Evolutionary conservation across 1,140 invertebrate species (phyloP), one percentile per base, ranked within the genome.

Genomic region (Nylanderia fulva): DNA sequence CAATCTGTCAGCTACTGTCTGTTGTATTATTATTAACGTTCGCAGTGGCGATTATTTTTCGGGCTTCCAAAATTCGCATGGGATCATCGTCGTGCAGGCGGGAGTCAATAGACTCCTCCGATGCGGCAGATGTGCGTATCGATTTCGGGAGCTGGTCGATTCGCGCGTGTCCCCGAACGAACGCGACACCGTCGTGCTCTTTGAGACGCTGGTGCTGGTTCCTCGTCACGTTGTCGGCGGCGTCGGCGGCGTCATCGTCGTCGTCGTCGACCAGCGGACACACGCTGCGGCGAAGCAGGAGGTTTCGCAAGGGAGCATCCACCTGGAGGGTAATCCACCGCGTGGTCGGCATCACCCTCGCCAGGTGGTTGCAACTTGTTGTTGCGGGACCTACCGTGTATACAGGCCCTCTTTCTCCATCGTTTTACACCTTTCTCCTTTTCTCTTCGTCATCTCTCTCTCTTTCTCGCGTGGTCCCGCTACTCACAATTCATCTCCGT

Each of bases 351-450:
- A 85, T 84, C 84, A 88, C 84, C 90, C 87, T 92, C 90, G 91
- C 92, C 92, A 93, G 93, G 92, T 93, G 93, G 92, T 91, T 93
- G 90, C 92, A 93, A 93, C 93, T 93, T 93, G 92, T 92, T 92
- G 89, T 93, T 88, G 90, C 89, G 84, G 85, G 83, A 86, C 86
- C 89, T n/a, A n/a, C 87, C 84, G 84, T 79, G 82, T 4, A 88
- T 89, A 86, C 63, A 48, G 86, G 85, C 80, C 87, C 60, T 60
- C 66, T 60, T 80, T 56, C 64, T 58, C 82, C 24, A 60, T 64
- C 54, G 29, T 80, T 79, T n/a, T 76, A 72, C 42, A 15, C 39
- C 15, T 24, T n/a, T 45, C 21, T 13, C 27, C n/a, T 24, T 27
- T 24, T 29, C 27, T 11, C 15, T 21, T 42, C 11, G 8, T 42